A percentile compares a stretch with the other conserved stretches of the same genome.
Evolutionary conservation across 2,113 vertebrate species (phyloP).

Genomic region (Atherinomorus stipes): DNA sequence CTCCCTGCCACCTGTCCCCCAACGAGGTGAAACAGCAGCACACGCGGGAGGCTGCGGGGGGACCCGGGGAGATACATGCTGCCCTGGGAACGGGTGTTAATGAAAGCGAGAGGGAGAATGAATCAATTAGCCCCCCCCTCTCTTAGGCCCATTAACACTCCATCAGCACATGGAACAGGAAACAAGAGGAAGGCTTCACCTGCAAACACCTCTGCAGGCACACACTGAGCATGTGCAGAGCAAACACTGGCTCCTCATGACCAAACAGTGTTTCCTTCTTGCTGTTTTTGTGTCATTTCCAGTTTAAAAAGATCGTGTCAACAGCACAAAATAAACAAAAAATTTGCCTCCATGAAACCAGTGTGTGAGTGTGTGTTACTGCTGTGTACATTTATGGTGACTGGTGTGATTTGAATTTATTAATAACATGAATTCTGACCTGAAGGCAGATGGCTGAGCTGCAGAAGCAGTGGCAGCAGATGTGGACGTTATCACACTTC

Average conservation of each 20-base stretch:
- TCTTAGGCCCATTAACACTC: conserved; percentile 74
- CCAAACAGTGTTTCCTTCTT: too few species aligned
- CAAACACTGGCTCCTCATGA: background rate
- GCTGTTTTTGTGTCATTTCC: too few species aligned
- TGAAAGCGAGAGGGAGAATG: conserved; percentile 70
- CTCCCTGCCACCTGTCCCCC: conserved; percentile 63
- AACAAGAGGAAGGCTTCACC: conserved; percentile 18
- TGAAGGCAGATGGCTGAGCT: background rate
- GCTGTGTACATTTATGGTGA: too few species aligned
- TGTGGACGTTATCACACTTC: background rate
- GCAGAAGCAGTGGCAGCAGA: background rate
- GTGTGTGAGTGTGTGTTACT: too few species aligned
- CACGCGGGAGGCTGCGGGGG: conserved; percentile 45
- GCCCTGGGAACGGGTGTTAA: conserved; percentile 78
- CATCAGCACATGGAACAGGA: conserved; percentile 38
- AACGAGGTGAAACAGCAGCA: conserved; percentile 18
- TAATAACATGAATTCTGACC: background rate
- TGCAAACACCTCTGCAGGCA: conserved; percentile 1
- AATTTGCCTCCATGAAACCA: too few species aligned
- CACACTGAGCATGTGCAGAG: conserved; percentile 7
- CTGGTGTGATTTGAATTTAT: background rate
- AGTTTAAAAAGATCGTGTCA: too few species aligned
- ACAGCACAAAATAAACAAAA: too few species aligned
- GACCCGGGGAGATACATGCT: conserved; percentile 51
- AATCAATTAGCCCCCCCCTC: conserved; percentile 82